Evolutionary conservation across 2,797 vertebrate genomes (phyloP).

Genomic region (Gymnodraco acuticeps): DNA sequence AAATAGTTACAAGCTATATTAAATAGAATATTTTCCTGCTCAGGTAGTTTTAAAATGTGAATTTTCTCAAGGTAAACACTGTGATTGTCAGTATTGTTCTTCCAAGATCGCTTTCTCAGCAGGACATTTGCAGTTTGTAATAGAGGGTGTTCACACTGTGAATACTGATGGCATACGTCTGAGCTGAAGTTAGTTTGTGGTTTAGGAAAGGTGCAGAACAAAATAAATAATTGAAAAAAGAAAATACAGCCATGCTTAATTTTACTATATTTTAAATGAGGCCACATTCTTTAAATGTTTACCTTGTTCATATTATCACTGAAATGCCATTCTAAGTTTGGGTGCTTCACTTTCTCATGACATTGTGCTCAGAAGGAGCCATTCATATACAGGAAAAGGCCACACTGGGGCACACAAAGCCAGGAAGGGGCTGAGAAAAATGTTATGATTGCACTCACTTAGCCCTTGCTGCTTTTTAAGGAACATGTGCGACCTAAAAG

Average conservation of each 20-base stretch:
- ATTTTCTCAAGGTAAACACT: neutral
- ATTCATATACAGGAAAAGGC: constrained; percentile 74
- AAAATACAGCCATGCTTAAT: neutral
- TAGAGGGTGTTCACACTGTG: neutral
- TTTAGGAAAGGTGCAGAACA: neutral
- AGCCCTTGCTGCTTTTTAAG: constrained; percentile 65
- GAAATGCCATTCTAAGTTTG: constrained; percentile 32
- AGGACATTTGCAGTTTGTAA: neutral
- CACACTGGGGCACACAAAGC: constrained; percentile 77
- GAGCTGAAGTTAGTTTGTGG: neutral
- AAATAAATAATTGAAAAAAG: neutral
- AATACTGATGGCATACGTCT: neutral
- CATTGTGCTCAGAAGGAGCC: constrained; percentile 58
- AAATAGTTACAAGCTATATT: neutral
- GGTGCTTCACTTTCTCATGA: constrained; percentile 68
- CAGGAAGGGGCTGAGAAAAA: constrained; percentile 80
- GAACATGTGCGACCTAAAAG: constrained; percentile 72
- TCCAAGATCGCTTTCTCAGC: neutral
- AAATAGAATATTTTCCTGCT: neutral
- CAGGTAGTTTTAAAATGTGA: neutral
- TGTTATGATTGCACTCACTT: constrained; percentile 70
- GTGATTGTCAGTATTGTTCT: neutral
- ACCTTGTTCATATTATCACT: constrained; percentile 6
- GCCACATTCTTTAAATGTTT: constrained; percentile 5
- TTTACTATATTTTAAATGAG: neutral